Conservation (phyloP, 2,797 vertebrate species). For the Lacerta viridis region DNA sequence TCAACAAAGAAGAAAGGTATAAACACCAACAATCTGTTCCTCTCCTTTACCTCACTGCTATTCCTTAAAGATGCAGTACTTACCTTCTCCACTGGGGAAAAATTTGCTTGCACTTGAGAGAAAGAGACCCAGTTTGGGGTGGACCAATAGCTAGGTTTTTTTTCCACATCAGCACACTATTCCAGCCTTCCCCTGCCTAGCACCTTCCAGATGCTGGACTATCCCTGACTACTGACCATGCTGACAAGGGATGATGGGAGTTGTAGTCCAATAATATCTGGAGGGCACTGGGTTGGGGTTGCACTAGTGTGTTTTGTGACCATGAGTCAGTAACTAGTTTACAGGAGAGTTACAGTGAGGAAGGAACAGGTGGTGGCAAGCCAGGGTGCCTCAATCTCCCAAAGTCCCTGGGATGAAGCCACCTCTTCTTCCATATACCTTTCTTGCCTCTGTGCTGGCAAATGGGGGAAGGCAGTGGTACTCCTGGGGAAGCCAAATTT, state of each 20-base stretch:
- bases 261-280: too few relatives aligned
- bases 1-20: conserved; percentile 98
- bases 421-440: background rate
- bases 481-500: background rate
- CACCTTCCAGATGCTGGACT: too few relatives aligned
- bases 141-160: conserved; percentile 1
- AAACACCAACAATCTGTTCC: conserved; percentile 81
- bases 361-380: background rate
- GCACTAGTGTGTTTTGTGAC: background rate
- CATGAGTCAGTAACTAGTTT: background rate
- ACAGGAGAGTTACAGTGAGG: too few relatives aligned
- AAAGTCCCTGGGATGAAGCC: background rate
- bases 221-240: too few relatives aligned
- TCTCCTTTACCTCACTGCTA: conserved; percentile 80
- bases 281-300: background rate
- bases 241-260: too few relatives aligned
- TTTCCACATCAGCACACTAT: conserved; percentile 1
- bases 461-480: background rate
- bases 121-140: conserved; percentile 20
- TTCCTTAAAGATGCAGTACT: conserved; percentile 86
- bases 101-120: conserved; percentile 52
- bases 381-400: background rate
- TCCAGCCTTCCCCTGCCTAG: too few relatives aligned
- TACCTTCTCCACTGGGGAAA: conserved; percentile 71
- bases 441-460: background rate